A percentile compares a stretch with the other conserved stretches of the same genome.
phyloP scores from a whole-genome alignment of 2,888 invertebrate species.

The Vannuccia rotundouncinata region DNA sequence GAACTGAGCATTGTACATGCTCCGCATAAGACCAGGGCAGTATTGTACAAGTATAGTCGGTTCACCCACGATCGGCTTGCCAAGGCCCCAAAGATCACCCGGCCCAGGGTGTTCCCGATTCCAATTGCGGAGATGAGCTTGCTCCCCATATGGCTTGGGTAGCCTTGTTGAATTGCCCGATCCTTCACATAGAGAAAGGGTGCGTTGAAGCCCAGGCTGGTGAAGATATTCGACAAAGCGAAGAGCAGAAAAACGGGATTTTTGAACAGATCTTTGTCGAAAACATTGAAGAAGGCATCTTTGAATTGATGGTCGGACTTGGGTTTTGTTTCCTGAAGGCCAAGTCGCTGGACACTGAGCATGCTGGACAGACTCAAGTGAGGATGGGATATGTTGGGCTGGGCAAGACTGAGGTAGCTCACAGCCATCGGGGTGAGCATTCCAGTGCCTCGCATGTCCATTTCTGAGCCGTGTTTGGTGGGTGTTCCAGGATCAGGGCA shows the following conservation, averaged over 20 bases:
- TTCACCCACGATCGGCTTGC: conserved; percentile 67
- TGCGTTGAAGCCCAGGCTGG: conserved; percentile 83
- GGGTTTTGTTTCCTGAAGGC: not conserved
- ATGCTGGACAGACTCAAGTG: conserved; percentile 17
- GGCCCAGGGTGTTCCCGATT: conserved; percentile 81
- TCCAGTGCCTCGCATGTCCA: not conserved
- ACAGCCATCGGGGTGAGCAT: not conserved
- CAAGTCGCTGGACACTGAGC: not conserved
- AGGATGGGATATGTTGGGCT: conserved; percentile 12
- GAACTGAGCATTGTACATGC: conserved; percentile 74
- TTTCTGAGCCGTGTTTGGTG: not conserved
- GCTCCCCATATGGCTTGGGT: conserved; percentile 58
- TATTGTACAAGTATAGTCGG: conserved; percentile 78
- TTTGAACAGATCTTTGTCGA: conserved; percentile 74
- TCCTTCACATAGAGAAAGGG: conserved; percentile 79
- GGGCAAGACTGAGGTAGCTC: not conserved
- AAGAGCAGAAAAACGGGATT: conserved; percentile 81
- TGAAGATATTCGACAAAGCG: conserved; percentile 79
- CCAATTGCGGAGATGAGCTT: conserved; percentile 79
- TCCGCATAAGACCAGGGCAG: conserved; percentile 78
- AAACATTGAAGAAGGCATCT: conserved; percentile 41
- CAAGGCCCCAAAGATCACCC: conserved; percentile 63
- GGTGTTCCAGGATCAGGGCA: not conserved
- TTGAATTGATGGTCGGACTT: not conserved
- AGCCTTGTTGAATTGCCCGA: conserved; percentile 60